phyloP scores from a whole-genome alignment of 2,113 vertebrate genomes.

The Pelodiscus sinensis region DNA sequence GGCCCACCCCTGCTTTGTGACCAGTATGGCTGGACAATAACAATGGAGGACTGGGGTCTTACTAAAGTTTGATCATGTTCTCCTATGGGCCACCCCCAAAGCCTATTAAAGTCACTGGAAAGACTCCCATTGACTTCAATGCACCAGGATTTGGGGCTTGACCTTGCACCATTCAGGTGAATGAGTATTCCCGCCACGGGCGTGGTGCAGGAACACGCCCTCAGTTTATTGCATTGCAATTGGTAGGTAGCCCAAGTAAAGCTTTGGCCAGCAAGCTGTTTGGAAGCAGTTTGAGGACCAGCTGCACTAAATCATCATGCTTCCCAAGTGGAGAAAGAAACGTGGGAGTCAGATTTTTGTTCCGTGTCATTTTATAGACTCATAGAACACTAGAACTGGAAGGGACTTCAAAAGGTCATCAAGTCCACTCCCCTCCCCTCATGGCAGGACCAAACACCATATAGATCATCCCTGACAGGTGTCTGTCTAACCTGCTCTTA shows the following conservation, averaged over 20 bases:
- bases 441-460: too few relatives aligned
- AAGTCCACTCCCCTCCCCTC: too few relatives aligned
- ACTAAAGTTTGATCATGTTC: background rate
- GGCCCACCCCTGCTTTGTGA: background rate
- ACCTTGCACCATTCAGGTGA: background rate
- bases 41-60: background rate
- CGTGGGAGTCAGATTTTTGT: background rate
- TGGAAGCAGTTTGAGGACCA: background rate
- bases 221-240: background rate
- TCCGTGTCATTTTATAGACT: background rate
- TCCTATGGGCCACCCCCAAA: background rate
- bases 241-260: rapidly evolving
- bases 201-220: background rate
- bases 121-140: background rate
- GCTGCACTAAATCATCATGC: background rate
- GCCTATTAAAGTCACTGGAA: background rate
- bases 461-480: too few relatives aligned
- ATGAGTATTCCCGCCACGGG: background rate
- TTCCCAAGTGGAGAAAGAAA: background rate
- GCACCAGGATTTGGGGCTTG: background rate
- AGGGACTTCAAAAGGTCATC: too few relatives aligned
- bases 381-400: too few relatives aligned
- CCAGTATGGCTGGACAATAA: background rate
- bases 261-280: background rate
- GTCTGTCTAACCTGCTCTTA: too few relatives aligned